Conservation (phyloP, 2,888 invertebrate genomes). For the Pterostichus niger region DNA sequence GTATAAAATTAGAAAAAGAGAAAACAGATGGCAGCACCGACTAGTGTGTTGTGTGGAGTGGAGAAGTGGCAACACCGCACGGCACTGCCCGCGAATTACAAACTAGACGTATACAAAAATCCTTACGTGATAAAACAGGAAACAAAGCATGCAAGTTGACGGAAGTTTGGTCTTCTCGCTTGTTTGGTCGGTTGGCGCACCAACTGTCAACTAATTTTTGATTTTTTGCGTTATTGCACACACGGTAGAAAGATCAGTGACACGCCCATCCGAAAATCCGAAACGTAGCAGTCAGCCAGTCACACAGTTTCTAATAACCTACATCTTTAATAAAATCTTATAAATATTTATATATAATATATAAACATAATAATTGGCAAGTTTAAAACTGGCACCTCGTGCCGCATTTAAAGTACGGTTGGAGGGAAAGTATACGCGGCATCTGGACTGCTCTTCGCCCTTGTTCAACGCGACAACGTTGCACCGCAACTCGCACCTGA, state of each 20-base stretch:
- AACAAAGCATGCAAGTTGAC: conserved; percentile 59
- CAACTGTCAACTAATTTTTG: conserved; percentile 59
- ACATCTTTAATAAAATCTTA: conserved; percentile 66
- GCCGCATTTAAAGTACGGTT: conserved; percentile 59
- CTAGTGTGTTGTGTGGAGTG: no score
- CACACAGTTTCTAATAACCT: conserved; percentile 63
- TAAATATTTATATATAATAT: conserved; percentile 66
- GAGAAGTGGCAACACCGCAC: not conserved
- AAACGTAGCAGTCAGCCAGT: conserved; percentile 59
- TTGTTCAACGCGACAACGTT: conserved; percentile 7
- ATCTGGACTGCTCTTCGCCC: conserved; percentile 17
- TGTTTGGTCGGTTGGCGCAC: conserved; percentile 51
- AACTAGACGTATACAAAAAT: conserved; percentile 67
- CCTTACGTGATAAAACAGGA: conserved; percentile 63
- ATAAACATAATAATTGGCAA: conserved; percentile 67
- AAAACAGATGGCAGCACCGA: conserved; percentile 52
- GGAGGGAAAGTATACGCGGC: conserved; percentile 51
- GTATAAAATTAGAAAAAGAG: conserved; percentile 67
- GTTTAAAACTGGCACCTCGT: conserved; percentile 65
- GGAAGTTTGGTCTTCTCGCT: conserved; percentile 57
- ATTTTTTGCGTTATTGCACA: conserved; percentile 66
- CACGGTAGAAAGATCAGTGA: conserved; percentile 63
- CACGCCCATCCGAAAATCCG: conserved; percentile 61
- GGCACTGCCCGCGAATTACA: conserved; percentile 54
- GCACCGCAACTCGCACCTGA: conserved; percentile 9